Conservation (phyloP, 2,888 invertebrate species). For the Scaeva pyrastri region DNA sequence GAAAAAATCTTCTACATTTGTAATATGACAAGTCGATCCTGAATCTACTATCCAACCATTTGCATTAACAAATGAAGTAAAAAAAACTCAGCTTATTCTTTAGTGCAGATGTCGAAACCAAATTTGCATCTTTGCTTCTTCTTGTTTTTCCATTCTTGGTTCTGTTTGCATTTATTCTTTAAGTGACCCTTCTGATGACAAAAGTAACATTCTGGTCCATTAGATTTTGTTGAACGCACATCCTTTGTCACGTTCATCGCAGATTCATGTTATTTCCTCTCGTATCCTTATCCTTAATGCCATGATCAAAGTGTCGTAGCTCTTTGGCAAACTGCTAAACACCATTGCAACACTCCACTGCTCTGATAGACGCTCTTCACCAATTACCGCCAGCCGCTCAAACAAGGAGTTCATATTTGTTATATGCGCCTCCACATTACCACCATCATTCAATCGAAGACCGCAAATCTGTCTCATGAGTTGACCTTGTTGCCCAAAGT, state of each 20-base stretch:
- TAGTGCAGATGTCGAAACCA: not conserved
- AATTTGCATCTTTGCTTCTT: not conserved
- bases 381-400: not conserved
- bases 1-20: not conserved
- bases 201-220: not conserved
- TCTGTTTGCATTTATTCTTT: not conserved
- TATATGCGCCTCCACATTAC: not conserved
- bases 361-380: not conserved
- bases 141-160: too few relatives aligned
- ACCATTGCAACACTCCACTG: not conserved
- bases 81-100: not conserved
- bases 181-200: slow-evolving; percentile 3
- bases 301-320: too few relatives aligned
- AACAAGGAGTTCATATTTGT: not conserved
- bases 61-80: not conserved
- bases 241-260: too few relatives aligned
- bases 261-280: too few relatives aligned
- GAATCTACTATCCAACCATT: not conserved
- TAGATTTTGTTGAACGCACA: not conserved
- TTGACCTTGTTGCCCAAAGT: not conserved
- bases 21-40: not conserved
- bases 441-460: not conserved
- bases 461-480: slow-evolving; percentile 2
- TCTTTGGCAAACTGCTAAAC: not conserved
- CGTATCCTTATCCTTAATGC: too few relatives aligned